A percentile compares a stretch with the other conserved stretches of the same genome.
Evolutionary conservation across 1,140 invertebrate genomes (phyloP).

Genomic region (Tetranychus urticae): DNA sequence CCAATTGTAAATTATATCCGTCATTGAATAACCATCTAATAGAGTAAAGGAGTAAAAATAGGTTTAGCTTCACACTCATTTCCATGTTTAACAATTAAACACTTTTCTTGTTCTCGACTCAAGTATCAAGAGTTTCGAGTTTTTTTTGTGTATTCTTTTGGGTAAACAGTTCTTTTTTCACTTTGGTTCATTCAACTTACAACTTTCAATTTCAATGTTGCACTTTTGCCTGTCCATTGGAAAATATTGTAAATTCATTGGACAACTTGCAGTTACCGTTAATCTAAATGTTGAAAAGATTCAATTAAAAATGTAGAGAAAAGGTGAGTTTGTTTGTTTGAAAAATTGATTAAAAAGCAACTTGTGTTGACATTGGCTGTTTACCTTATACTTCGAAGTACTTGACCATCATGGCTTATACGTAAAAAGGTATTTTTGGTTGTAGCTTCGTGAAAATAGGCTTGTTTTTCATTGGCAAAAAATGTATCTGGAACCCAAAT

Average conservation of each 20-base stretch:
- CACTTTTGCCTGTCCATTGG: conserved; percentile 25
- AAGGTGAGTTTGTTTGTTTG: too few species aligned
- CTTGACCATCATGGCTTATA: conserved; percentile 24
- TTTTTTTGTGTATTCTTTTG: not conserved
- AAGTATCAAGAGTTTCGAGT: not conserved
- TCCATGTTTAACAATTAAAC: too few species aligned
- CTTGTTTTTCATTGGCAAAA: conserved; percentile 65
- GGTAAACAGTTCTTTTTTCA: conserved; percentile 12
- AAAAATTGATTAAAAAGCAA: too few species aligned
- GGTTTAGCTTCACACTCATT: not conserved
- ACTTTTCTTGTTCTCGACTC: too few species aligned
- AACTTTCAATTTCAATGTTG: conserved; percentile 27
- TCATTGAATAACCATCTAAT: conserved; percentile 25
- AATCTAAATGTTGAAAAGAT: conserved; percentile 13
- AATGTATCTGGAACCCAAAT: conserved; percentile 74
- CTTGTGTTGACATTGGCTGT: too few species aligned
- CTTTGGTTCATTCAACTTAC: conserved; percentile 17
- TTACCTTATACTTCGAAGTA: conserved; percentile 24
- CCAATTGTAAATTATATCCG: conserved; percentile 92
- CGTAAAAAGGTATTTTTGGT: conserved; percentile 30
- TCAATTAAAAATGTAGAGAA: too few species aligned
- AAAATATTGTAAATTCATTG: conserved; percentile 22
- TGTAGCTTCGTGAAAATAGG: conserved; percentile 29
- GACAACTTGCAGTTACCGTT: conserved; percentile 21
- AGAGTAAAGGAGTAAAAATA: conserved; percentile 1